Evolutionary conservation across 1,140 invertebrate species (phyloP).

Genomic region (Lethrus apterus): DNA sequence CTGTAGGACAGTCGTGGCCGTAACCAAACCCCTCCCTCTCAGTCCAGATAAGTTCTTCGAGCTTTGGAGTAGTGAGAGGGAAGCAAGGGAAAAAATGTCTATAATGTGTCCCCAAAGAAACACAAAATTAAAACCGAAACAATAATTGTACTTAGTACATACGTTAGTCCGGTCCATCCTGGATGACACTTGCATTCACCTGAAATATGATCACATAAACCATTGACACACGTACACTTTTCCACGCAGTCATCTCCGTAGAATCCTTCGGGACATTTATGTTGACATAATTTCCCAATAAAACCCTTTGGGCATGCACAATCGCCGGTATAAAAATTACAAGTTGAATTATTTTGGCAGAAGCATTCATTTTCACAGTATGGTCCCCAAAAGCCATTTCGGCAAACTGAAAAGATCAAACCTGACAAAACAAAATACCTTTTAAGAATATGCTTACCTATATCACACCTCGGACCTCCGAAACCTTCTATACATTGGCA

Average conservation of each 20-base stretch:
- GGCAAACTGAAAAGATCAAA: slow-evolving; percentile 67
- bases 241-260: slow-evolving; percentile 71
- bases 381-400: slow-evolving; percentile 62
- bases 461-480: slow-evolving; percentile 78
- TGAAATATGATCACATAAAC: slow-evolving; percentile 58
- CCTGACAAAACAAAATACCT: no score
- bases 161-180: slow-evolving; percentile 80
- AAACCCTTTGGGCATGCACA: slow-evolving; percentile 72
- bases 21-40: no score
- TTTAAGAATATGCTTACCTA: slow-evolving; percentile 71
- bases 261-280: slow-evolving; percentile 64
- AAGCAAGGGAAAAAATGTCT: no score
- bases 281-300: slow-evolving; percentile 70
- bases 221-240: slow-evolving; percentile 71
- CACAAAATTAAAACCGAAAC: background rate
- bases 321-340: slow-evolving; percentile 64
- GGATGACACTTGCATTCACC: slow-evolving; percentile 77
- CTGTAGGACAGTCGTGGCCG: no score
- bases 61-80: no score
- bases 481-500: slow-evolving; percentile 83
- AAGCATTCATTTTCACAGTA: slow-evolving; percentile 71
- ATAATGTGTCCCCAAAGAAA: no score
- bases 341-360: slow-evolving; percentile 80
- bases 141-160: slow-evolving; percentile 47
- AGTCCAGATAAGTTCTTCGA: no score